These are phyloP conservation scores for Microplitis deprimator DNA, from an alignment of 2,888 invertebrate species.

Conservation along the genomic window DNA sequence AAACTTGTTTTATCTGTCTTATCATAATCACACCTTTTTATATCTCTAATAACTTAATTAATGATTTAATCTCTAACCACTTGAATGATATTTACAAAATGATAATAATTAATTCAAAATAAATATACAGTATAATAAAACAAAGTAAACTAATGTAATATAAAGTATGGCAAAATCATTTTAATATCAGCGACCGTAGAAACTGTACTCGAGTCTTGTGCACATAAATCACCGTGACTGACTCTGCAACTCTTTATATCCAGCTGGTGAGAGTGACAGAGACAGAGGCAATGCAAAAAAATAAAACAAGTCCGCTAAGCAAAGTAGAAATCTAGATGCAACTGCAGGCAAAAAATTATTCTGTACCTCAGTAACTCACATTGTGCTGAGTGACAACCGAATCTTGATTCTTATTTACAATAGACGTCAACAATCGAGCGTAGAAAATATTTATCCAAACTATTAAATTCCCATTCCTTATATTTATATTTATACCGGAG, in stretches of 20 bases:
- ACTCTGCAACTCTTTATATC: not conserved
- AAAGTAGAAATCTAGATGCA: too few relatives aligned
- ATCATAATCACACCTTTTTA: not conserved
- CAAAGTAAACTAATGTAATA: not conserved
- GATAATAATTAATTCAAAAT: not conserved
- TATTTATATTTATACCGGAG: too few relatives aligned
- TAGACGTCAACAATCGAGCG: conserved; percentile 7
- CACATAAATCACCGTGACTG: not conserved
- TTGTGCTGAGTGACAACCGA: too few relatives aligned
- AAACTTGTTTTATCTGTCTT: not conserved
- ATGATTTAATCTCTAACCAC: not conserved
- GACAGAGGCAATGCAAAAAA: too few relatives aligned
- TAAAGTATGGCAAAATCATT: not conserved
- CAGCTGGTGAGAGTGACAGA: not conserved
- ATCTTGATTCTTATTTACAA: too few relatives aligned
- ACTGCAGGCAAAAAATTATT: too few relatives aligned
- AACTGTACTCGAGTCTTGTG: not conserved
- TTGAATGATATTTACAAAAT: not conserved
- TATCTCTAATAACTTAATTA: not conserved
- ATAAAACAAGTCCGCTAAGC: too few relatives aligned
- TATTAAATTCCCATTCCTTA: too few relatives aligned
- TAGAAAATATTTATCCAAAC: too few relatives aligned
- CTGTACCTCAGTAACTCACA: too few relatives aligned
- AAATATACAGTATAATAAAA: not conserved
- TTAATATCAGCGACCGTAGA: not conserved